These are phyloP conservation scores for Astyanax mexicanus DNA, from an alignment of 2,797 vertebrate genomes.

Conservation along the genomic window DNA sequence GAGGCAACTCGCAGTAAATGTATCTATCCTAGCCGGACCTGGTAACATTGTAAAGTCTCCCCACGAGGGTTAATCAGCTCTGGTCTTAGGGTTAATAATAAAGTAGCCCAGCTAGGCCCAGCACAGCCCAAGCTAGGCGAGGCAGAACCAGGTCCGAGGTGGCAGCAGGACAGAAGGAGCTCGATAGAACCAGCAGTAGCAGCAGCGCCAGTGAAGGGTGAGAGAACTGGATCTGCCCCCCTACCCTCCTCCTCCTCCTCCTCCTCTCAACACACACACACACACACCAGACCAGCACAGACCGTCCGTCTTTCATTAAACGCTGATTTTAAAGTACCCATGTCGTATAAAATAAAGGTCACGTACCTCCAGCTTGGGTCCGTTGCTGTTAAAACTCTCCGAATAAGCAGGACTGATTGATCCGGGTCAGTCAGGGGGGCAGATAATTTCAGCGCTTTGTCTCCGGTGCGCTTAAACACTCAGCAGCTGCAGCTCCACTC, in stretches of 20 bases:
- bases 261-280: slow-evolving; percentile 39
- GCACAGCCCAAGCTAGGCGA: slow-evolving; percentile 68
- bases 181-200: slow-evolving; percentile 72
- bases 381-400: too few relatives aligned
- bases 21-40: too few relatives aligned
- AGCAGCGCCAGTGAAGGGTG: too few relatives aligned
- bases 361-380: slow-evolving; percentile 72
- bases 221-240: slow-evolving; percentile 75
- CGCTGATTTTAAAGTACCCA: slow-evolving; percentile 1
- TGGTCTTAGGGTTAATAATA: slow-evolving; percentile 6
- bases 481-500: slow-evolving; percentile 80
- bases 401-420: too few relatives aligned
- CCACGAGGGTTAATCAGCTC: not conserved
- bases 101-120: slow-evolving; percentile 47
- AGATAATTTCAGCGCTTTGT: slow-evolving; percentile 87
- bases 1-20: too few relatives aligned
- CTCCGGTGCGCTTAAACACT: slow-evolving; percentile 73
- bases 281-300: too few relatives aligned
- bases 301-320: not conserved
- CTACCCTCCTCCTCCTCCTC: not conserved
- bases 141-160: slow-evolving; percentile 75
- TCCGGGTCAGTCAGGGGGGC: slow-evolving; percentile 58
- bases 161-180: slow-evolving; percentile 62
- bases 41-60: too few relatives aligned
- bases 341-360: not conserved